Percentiles rank a stretch among this genome's conserved stretches.
Conservation (phyloP, 2,797 vertebrate genomes). For the Coranthus polyacanthus region DNA sequence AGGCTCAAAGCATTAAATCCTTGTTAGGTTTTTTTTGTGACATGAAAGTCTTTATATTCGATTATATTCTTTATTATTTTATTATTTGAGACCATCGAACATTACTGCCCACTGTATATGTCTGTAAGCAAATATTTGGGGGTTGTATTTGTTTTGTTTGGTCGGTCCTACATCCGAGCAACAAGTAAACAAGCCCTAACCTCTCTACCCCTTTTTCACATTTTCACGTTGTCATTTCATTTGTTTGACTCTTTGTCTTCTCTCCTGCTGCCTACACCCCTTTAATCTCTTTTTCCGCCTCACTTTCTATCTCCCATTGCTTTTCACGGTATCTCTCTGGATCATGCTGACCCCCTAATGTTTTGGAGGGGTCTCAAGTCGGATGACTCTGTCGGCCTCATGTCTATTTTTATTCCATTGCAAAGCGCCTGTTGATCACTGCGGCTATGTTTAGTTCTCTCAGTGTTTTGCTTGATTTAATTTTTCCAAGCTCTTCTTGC, state of each 20-base stretch:
- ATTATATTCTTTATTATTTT: neutral
- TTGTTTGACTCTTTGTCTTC: neutral
- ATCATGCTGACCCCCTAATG: constrained; percentile 55
- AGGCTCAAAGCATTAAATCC: neutral
- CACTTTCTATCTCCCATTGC: constrained; percentile 33
- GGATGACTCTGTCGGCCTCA: constrained; percentile 52
- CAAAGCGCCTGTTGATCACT: constrained; percentile 66
- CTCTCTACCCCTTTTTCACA: neutral
- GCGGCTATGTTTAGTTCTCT: constrained; percentile 57
- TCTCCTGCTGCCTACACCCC: constrained; percentile 6
- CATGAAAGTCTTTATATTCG: no score
- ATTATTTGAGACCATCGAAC: neutral
- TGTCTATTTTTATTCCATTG: constrained; percentile 74
- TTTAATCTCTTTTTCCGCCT: constrained; percentile 1
- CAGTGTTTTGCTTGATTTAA: neutral
- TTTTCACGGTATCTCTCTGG: constrained; percentile 46
- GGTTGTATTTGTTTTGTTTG: neutral
- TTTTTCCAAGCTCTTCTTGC: constrained; percentile 5
- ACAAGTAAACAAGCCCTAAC: neutral
- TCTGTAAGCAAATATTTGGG: neutral
- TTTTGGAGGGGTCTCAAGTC: constrained; percentile 72
- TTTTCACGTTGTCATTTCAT: constrained; percentile 6
- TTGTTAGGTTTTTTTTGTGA: no score
- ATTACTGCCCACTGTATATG: neutral
- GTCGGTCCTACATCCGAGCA: no score